Evolutionary conservation across 2,113 vertebrate species (phyloP).

Genomic region (Bubo scandiacus): DNA sequence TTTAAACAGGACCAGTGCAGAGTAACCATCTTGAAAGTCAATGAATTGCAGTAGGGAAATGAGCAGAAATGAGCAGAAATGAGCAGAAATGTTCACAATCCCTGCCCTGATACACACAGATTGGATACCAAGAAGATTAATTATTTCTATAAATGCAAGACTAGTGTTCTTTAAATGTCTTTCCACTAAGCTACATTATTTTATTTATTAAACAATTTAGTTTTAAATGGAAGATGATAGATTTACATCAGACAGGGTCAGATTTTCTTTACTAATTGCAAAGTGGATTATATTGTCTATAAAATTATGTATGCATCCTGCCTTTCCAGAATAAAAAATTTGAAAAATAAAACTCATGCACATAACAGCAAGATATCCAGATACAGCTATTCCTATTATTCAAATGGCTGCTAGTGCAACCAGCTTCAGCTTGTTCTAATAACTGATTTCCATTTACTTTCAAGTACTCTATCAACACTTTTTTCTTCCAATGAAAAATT

Average conservation of each 20-base stretch:
- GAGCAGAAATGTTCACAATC: neutral
- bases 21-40: neutral
- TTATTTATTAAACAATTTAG: conserved; percentile 12
- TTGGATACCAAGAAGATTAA: neutral
- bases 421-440: neutral
- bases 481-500: neutral
- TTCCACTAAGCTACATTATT: neutral
- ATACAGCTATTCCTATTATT: neutral
- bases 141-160: neutral
- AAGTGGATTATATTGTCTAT: neutral
- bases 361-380: neutral
- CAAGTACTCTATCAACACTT: neutral
- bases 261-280: neutral
- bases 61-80: neutral
- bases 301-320: neutral
- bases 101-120: neutral
- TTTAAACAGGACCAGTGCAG: neutral
- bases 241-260: neutral
- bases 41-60: neutral
- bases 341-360: neutral
- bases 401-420: neutral
- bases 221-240: neutral
- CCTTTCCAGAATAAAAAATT: neutral
- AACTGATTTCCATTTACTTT: neutral
- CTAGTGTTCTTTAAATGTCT: neutral